Percentiles rank a stretch among this genome's conserved stretches.
These are phyloP conservation scores for Calonectris borealis DNA, from an alignment of 2,113 vertebrate genomes.

Conservation along the genomic window DNA sequence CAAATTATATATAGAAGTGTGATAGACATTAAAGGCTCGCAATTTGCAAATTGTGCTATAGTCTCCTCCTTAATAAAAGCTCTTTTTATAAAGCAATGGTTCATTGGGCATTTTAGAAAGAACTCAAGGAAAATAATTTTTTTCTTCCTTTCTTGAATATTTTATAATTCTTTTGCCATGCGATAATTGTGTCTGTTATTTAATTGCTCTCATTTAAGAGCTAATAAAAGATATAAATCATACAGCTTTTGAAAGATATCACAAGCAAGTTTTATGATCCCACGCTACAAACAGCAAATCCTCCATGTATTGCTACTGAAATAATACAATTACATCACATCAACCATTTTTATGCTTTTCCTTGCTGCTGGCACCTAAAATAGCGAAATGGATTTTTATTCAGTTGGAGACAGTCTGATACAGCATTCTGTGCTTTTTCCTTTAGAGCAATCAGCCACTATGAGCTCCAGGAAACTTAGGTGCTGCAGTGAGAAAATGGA, in stretches of 20 bases:
- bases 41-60: not conserved
- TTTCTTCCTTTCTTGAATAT: constrained; percentile 6
- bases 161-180: not conserved
- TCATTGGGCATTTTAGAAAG: not conserved
- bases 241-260: not conserved
- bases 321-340: constrained; percentile 37
- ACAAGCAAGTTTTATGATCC: not conserved
- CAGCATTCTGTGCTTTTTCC: not conserved
- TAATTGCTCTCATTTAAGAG: constrained; percentile 47
- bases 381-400: constrained; percentile 1
- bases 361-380: not conserved
- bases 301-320: not conserved
- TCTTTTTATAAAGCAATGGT: not conserved
- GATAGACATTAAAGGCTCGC: not conserved
- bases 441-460: not conserved
- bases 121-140: not conserved
- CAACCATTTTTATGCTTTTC: constrained; percentile 34
- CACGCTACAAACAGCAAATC: not conserved
- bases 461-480: not conserved
- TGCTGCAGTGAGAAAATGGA: not conserved
- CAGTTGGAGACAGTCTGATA: not conserved
- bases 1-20: not conserved
- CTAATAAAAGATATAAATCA: constrained; percentile 41
- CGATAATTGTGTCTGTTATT: constrained; percentile 6
- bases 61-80: constrained; percentile 9